Base-by-base conservation (phyloP, 2,888 invertebrate genomes). In the Mechanitis messenoides region DNA sequence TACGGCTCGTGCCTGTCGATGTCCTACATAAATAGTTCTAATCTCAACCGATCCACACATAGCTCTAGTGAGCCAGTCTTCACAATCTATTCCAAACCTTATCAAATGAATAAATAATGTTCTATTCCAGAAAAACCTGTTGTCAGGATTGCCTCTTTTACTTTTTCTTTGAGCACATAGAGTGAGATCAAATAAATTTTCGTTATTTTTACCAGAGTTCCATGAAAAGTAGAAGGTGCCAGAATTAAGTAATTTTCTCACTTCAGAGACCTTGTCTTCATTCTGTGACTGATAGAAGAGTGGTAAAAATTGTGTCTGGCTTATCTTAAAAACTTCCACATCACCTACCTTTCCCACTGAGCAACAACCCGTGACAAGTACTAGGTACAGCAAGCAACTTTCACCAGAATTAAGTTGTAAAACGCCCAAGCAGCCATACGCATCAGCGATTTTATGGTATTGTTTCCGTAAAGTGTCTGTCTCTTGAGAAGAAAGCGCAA, bases 31-130 rank as follows among this genome's bases (percentile, higher is more conserved):
- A n/a, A 99, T 96, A 1, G 99, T 99, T 65, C 98, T 93, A 68
- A 99, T 96, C 88, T 99, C 98, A 28, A 99, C 96, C 60, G 97
- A 97, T 28, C 99, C 99, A 90, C 99, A 99, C 94, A 98, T 98
- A 45, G 96, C 93, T 84, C 97, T 96, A 53, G 98, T 91, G 61
- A 99, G 90, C 99, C 99, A 99, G 57, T 95, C 92, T 68, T 93
- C 93, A 72, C 96, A 96, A 79, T 97, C 95, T 50, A 99, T 95
- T 59, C 97, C 97, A 90, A 93, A 99, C 70, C 97, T 92, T 74
- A 98, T 93, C 70, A 99, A 91, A 85, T 98, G 97, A 67, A 98
- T 95, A 81, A 97, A 97, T 68, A 99, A 91, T 91, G 97, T 97
- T 73, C 98, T 94, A 84, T 99, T 99, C 98, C 99, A 99, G 82